These are phyloP conservation scores for Apamea crenata DNA, from an alignment of 2,888 invertebrate genomes.

Conservation along the genomic window DNA sequence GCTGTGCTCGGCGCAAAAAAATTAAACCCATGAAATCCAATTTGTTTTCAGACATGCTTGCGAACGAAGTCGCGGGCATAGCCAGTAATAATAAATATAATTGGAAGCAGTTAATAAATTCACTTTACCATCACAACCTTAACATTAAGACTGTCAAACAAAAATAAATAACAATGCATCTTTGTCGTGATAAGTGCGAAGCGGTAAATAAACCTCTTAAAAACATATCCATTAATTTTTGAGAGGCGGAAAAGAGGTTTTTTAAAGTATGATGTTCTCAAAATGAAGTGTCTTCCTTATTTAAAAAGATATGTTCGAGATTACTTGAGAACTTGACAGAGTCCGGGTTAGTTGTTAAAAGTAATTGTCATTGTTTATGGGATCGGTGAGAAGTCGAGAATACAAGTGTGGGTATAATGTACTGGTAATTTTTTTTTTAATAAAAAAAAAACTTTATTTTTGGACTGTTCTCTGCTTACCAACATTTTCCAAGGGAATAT, in stretches of 20 bases:
- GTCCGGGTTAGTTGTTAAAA: constrained; percentile 58
- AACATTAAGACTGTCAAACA: constrained; percentile 37
- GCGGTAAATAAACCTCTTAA: constrained; percentile 55
- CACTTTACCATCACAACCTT: constrained; percentile 24
- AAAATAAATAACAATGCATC: constrained; percentile 54
- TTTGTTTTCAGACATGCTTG: not conserved
- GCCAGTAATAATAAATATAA: constrained; percentile 8
- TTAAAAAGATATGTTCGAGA: constrained; percentile 53
- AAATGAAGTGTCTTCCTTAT: constrained; percentile 63
- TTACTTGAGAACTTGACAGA: constrained; percentile 41
- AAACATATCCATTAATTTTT: constrained; percentile 59
- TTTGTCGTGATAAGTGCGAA: constrained; percentile 31
- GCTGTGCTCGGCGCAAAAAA: not conserved
- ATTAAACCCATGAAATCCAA: not conserved
- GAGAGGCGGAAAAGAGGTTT: constrained; percentile 58
- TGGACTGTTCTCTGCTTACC: not conserved
- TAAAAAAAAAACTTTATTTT: not conserved
- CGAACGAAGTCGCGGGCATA: not conserved
- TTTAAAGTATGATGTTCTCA: constrained; percentile 50
- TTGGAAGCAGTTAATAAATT: constrained; percentile 27
- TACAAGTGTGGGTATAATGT: not conserved
- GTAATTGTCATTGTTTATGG: constrained; percentile 52
- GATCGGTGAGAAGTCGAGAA: not conserved
- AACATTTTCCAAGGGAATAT: not conserved
- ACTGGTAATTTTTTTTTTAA: not conserved